Percentiles rank a stretch among this genome's conserved stretches.
phyloP scores from a whole-genome alignment of 2,113 vertebrate species.

The Aythya baeri region DNA sequence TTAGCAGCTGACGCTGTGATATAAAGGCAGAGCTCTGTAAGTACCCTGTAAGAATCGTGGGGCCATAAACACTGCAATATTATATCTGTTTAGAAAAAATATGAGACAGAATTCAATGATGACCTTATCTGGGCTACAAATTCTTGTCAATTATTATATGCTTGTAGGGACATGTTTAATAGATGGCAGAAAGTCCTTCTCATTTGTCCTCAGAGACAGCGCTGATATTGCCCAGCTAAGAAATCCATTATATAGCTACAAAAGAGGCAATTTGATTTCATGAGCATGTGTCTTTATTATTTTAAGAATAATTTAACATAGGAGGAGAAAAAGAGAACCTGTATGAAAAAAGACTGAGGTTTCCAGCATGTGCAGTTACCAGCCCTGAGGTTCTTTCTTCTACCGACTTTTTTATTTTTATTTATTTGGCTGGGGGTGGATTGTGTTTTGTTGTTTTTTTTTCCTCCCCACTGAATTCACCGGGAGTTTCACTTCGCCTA shows the following conservation, averaged over 20 bases:
- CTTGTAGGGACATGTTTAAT: conserved; percentile 45
- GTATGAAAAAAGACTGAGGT: background rate
- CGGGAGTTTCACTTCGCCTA: background rate
- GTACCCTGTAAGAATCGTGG: conserved; percentile 24
- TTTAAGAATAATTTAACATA: conserved; percentile 39
- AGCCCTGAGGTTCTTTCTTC: background rate
- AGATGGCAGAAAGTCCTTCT: conserved; percentile 49
- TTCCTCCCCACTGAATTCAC: background rate
- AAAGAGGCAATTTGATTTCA: conserved; percentile 53
- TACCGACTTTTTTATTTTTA: background rate
- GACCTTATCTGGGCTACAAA: conserved; percentile 55
- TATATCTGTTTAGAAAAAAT: conserved; percentile 46
- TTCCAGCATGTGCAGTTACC: background rate
- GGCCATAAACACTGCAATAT: conserved; percentile 10
- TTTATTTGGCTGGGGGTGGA: background rate
- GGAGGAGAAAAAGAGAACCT: background rate
- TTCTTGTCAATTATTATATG: conserved; percentile 52
- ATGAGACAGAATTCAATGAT: conserved; percentile 48
- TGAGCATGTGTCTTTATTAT: conserved; percentile 10
- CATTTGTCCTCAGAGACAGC: conserved; percentile 52
- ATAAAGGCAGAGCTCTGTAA: conserved; percentile 26
- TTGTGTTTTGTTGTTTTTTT: background rate
- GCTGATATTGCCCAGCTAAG: conserved; percentile 10
- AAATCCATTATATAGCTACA: conserved; percentile 2
- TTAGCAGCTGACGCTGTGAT: background rate